Evolutionary conservation across 1,140 invertebrate species (phyloP), one percentile per base, ranked within the genome.

Genomic region (Panulirus ornatus): DNA sequence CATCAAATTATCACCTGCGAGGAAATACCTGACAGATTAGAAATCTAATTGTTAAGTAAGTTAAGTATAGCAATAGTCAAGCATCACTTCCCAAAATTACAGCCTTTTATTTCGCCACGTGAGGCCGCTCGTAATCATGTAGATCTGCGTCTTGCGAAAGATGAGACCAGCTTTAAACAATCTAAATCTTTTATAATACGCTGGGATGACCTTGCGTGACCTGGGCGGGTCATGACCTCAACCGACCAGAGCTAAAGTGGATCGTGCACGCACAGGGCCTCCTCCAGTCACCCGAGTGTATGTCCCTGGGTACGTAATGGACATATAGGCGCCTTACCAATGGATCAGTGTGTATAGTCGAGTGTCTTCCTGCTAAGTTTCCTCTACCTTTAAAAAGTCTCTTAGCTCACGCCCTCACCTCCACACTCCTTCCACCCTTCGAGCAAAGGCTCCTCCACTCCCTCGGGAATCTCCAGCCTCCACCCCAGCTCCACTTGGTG

Each of bases 161-260:
- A 34, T 54, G 44, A 81, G 44, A 22, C 54, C 51, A 47, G 78
- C 19, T 19, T 44, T 54, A 44, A 36, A 30, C 44, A 38, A 81
- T 36, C 47, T 30, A 81, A 81, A 58, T 58, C 78, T 30, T 54
- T 54, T 58, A 54, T 81, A 81, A 81, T 81, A 14, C 78, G 51
- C 58, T n/a, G 36, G 54, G 58, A 81, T 81, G 78, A 58, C 78
- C 78, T 81, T 42, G 78, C 78, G 78, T 81, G 78, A 58, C 78
- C 42, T 58, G 30, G 78, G 30, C 78, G 47, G 51, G 78, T 81
- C 78, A 81, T 36, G 16, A 16, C 51, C 78, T 81, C 78, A 11
- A 8, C n/a, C 27, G n/a, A 27, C 58, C n/a, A 8, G 11, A 22
- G 58, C 5, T 30, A 58, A 66, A 66, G 58, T 66, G 58, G 30